Evolutionary conservation across 2,113 vertebrate genomes (phyloP).

Genomic region (Harpagus bidentatus): DNA sequence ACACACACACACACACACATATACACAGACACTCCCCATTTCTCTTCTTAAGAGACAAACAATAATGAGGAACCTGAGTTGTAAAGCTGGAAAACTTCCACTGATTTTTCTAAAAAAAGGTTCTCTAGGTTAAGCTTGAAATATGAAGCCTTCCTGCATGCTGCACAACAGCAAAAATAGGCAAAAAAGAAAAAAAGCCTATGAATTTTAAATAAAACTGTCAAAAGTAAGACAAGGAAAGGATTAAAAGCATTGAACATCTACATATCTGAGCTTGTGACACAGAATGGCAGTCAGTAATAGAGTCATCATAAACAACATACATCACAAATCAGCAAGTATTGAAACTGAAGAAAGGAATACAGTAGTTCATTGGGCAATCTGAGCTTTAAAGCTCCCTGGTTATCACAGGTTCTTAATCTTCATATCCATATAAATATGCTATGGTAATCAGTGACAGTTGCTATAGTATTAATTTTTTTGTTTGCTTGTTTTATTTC

Average conservation of each 20-base stretch:
- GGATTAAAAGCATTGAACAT: neutral
- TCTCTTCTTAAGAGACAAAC: neutral
- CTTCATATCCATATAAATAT: neutral
- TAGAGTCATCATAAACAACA: neutral
- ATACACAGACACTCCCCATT: neutral
- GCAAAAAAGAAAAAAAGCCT: neutral
- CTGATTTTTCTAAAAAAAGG: neutral
- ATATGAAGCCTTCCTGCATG: neutral
- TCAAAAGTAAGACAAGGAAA: neutral
- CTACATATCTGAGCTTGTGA: neutral
- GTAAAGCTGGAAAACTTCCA: neutral
- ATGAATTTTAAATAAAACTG: neutral
- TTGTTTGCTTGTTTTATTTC: neutral
- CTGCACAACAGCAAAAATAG: neutral
- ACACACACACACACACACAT: too few relatives aligned
- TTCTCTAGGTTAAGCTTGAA: neutral
- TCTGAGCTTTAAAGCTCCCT: neutral
- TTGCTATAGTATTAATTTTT: neutral
- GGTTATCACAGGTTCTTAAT: neutral
- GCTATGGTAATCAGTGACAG: neutral
- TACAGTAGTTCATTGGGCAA: neutral
- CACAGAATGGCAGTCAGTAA: neutral
- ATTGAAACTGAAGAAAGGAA: neutral
- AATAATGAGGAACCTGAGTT: neutral
- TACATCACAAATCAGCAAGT: neutral